Conservation (phyloP, 2,888 invertebrate genomes). For the Thereva nobilitata region DNA sequence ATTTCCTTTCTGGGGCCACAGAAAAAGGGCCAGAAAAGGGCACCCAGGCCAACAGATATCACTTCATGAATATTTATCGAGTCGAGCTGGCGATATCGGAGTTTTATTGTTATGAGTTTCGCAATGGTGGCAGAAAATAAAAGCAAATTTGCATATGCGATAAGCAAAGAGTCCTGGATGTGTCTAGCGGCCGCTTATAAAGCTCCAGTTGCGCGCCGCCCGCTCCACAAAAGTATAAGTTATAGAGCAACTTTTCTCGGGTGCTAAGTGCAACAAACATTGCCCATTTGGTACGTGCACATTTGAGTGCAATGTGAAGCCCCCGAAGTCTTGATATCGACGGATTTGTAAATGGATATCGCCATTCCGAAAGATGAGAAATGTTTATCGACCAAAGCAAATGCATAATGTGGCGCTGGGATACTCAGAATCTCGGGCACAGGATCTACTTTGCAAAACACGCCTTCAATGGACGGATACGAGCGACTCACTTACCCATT, state of each 20-base stretch:
- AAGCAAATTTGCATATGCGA: constrained; percentile 21
- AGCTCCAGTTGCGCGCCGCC: not conserved
- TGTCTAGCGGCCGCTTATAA: not conserved
- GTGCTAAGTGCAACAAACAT: constrained; percentile 9
- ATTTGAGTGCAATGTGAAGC: constrained; percentile 1
- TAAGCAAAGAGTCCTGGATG: not conserved
- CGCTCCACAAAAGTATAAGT: constrained; percentile 8
- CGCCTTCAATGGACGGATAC: not conserved
- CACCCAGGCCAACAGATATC: constrained; percentile 4
- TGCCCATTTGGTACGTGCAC: constrained; percentile 1
- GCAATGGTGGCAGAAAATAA: constrained; percentile 8
- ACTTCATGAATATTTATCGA: constrained; percentile 21
- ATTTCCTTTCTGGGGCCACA: no score
- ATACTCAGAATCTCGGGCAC: constrained; percentile 1
- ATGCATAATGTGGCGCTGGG: not conserved
- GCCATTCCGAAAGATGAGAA: constrained; percentile 12
- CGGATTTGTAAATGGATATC: constrained; percentile 5
- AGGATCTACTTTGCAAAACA: not conserved
- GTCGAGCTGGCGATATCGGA: constrained; percentile 11
- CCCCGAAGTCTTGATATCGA: constrained; percentile 6
- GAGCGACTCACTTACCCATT: not conserved
- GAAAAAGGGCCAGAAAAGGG: no score
- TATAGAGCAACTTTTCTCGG: constrained; percentile 15
- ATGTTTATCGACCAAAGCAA: constrained; percentile 13
- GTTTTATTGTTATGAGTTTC: constrained; percentile 17